Evolutionary conservation across 1,140 invertebrate genomes (phyloP), one percentile per base, ranked within the genome.

Genomic region (Achroia grisella): DNA sequence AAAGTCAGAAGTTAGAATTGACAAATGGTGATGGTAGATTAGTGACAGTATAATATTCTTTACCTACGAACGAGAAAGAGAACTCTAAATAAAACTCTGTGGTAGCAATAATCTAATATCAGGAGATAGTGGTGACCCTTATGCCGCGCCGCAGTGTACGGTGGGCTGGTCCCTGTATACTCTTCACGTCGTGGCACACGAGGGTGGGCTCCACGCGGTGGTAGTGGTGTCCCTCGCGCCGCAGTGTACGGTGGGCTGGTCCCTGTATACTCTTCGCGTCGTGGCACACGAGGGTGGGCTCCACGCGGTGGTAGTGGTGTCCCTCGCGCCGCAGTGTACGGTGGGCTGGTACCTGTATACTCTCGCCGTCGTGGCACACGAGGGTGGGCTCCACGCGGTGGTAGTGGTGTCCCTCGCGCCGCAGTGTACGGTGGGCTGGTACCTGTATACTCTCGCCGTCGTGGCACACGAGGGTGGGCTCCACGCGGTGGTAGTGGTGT

Each of bases 361-460:
- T 97, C 86, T 98, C 97, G 15, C 96, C 96, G 77, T 97, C 96
- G 54, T 95, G 92, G 76, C 96, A 98, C 44, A 93, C 85, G 47
- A 95, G 89, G 3, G 92, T 90, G 6, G 91, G 88, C 77, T 97
- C 95, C 10, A 95, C 94, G 52, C 92, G 89, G 52, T 91, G 89
- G 74, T 93, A 94, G 70, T 97, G 93, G 2, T 89, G 81, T 0
- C 93, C 94, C 69, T 97, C 94, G 48, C 90, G 90, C 90, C 95
- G n/a, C n/a, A n/a, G n/a, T n/a, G n/a, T n/a, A n/a, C n/a, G n/a
- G n/a, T n/a, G n/a, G n/a, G n/a, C n/a, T n/a, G n/a, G n/a, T n/a
- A 90, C 95, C 89, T 98, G 96, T 72, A 98, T 95, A 75, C 95
- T 97, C 86, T 98, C 97, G 15, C 96, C 96, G 77, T 97, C 96